A percentile compares a stretch with the other conserved stretches of the same genome.
Evolutionary conservation across 2,888 invertebrate species (phyloP).

Genomic region (Liodrosophila aerea): DNA sequence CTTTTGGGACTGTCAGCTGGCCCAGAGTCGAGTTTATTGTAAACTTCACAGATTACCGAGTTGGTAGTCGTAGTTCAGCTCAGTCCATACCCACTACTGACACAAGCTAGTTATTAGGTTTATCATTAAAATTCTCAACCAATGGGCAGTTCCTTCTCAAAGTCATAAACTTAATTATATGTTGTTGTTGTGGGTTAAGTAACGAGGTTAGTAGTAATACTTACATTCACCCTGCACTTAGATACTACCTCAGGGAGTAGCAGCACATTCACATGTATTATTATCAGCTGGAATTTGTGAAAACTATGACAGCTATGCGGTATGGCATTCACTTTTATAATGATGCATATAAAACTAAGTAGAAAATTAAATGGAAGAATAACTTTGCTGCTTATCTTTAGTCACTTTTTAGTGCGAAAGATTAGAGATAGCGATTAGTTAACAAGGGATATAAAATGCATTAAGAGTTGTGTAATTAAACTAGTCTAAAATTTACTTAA

Average conservation of each 20-base stretch:
- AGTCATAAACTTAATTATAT: constrained; percentile 60
- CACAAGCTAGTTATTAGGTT: constrained; percentile 59
- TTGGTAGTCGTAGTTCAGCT: constrained; percentile 11
- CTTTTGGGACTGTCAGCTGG: constrained; percentile 66
- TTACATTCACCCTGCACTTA: constrained; percentile 37
- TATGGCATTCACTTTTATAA: not conserved
- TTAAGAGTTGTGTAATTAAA: too few relatives aligned
- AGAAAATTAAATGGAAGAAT: too few relatives aligned
- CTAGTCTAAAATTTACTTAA: too few relatives aligned
- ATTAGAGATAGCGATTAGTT: too few relatives aligned
- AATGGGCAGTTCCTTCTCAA: constrained; percentile 28
- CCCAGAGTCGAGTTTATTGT: constrained; percentile 46
- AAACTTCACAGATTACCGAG: constrained; percentile 68
- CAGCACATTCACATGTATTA: not conserved
- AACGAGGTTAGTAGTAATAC: constrained; percentile 70
- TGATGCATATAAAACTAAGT: not conserved
- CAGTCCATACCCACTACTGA: constrained; percentile 14
- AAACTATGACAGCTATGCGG: constrained; percentile 7
- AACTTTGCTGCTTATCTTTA: too few relatives aligned
- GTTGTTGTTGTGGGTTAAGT: constrained; percentile 48
- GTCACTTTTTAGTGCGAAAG: too few relatives aligned
- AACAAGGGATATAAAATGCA: too few relatives aligned
- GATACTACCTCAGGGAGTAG: constrained; percentile 40
- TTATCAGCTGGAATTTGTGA: constrained; percentile 12
- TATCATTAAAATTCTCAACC: constrained; percentile 46